A percentile compares a stretch with the other conserved stretches of the same genome.
Conservation (phyloP, 2,113 vertebrate species). For the Oryzias woworae region DNA sequence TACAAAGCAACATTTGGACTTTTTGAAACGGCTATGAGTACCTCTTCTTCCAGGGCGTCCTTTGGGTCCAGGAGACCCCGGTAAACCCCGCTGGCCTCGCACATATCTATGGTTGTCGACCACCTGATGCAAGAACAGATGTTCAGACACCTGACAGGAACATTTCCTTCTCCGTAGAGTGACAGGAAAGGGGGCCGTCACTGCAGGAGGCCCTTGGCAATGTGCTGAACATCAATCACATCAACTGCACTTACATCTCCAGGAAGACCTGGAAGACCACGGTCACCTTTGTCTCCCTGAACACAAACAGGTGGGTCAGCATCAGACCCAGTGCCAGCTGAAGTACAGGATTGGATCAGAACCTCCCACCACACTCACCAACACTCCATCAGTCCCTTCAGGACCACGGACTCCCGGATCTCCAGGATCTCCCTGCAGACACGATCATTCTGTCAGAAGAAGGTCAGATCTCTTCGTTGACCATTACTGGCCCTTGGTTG, state of each 20-base stretch:
- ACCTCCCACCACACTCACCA: slow-evolving; percentile 35
- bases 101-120: slow-evolving; percentile 3
- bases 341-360: neutral
- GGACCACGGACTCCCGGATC: slow-evolving; percentile 53
- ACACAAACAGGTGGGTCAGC: slow-evolving; percentile 3
- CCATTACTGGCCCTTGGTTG: too few relatives aligned
- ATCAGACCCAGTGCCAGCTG: neutral
- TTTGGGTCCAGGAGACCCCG: slow-evolving; percentile 41
- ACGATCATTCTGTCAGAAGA: neutral
- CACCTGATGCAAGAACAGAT: slow-evolving; percentile 22
- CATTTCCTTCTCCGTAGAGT: too few relatives aligned
- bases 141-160: too few relatives aligned
- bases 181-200: too few relatives aligned
- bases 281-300: slow-evolving; percentile 71
- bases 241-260: slow-evolving; percentile 61
- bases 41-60: slow-evolving; percentile 66
- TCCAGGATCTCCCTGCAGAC: slow-evolving; percentile 65
- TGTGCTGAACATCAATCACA: too few relatives aligned
- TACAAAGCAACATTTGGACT: neutral
- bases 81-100: slow-evolving; percentile 48
- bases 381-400: slow-evolving; percentile 55
- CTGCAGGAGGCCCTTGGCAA: too few relatives aligned
- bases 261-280: slow-evolving; percentile 54
- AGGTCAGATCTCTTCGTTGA: too few relatives aligned
- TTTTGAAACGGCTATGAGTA: slow-evolving; percentile 6